Percentiles rank a stretch among this genome's conserved stretches.
Conservation (phyloP, 1,140 invertebrate genomes). For the Scaptomyza pallida region DNA sequence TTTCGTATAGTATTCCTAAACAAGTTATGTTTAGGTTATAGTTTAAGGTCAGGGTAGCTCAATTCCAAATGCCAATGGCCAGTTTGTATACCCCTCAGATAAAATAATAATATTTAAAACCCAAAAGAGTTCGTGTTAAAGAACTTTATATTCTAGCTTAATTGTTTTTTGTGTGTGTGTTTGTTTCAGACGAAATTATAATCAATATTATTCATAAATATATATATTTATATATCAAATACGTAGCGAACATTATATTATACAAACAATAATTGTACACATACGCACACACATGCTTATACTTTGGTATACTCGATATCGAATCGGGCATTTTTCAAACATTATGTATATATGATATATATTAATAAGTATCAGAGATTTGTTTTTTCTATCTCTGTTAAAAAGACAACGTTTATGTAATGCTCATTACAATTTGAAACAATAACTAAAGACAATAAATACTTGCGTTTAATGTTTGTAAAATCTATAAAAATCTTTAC, state of each 20-base stretch:
- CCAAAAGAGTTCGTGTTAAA: slow-evolving; percentile 15
- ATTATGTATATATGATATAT: slow-evolving; percentile 4
- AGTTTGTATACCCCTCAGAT: background rate
- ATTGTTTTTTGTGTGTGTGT: slow-evolving; percentile 34
- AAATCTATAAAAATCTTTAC: slow-evolving; percentile 17
- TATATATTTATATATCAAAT: slow-evolving; percentile 35
- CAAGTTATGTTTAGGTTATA: slow-evolving; percentile 60
- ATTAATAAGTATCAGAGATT: slow-evolving; percentile 32
- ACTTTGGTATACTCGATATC: slow-evolving; percentile 17
- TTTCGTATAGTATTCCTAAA: slow-evolving; percentile 74
- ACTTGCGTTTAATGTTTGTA: slow-evolving; percentile 65
- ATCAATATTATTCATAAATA: slow-evolving; percentile 30
- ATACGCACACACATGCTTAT: slow-evolving; percentile 1
- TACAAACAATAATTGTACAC: slow-evolving; percentile 22
- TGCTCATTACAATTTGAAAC: slow-evolving; percentile 65
- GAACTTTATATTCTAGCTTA: slow-evolving; percentile 38
- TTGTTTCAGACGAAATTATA: slow-evolving; percentile 25
- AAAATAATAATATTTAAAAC: background rate
- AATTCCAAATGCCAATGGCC: slow-evolving; percentile 46
- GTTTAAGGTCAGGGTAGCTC: slow-evolving; percentile 39
- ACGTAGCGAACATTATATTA: slow-evolving; percentile 17
- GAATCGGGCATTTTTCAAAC: too few relatives aligned
- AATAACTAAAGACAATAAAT: slow-evolving; percentile 76
- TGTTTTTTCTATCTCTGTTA: slow-evolving; percentile 39
- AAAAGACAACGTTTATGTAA: slow-evolving; percentile 28